These are phyloP conservation scores for Drosophila obscura DNA, from an alignment of 1,140 invertebrate species.

Conservation along the genomic window DNA sequence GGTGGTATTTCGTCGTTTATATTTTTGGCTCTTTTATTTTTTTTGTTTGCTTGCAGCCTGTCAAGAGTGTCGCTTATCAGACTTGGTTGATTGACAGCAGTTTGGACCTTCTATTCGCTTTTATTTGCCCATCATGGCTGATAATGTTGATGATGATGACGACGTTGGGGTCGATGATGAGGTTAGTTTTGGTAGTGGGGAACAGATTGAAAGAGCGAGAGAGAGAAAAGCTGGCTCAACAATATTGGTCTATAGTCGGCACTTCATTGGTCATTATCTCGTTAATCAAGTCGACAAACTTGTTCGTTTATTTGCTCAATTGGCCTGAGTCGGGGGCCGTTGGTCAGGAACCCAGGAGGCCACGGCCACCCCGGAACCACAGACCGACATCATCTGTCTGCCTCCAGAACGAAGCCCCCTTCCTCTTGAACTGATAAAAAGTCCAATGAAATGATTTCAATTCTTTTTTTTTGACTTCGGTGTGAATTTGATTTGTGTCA, in stretches of 20 bases:
- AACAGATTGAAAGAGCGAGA: background rate
- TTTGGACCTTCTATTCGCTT: constrained; percentile 27
- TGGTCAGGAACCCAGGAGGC: background rate
- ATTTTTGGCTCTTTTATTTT: background rate
- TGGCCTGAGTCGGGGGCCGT: constrained; percentile 7
- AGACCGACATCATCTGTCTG: constrained; percentile 1
- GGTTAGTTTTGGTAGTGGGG: constrained; percentile 8
- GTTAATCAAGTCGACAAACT: constrained; percentile 61
- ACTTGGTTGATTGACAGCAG: constrained; percentile 47
- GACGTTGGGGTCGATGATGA: constrained; percentile 28
- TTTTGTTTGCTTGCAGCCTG: constrained; percentile 6
- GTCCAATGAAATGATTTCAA: constrained; percentile 12
- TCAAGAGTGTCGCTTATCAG: constrained; percentile 42
- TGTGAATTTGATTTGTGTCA: constrained; percentile 63
- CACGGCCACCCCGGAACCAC: constrained; percentile 51
- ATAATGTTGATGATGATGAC: constrained; percentile 12
- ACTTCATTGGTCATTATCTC: constrained; percentile 59
- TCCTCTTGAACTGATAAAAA: constrained; percentile 14
- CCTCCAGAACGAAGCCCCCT: background rate
- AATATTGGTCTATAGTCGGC: constrained; percentile 50
- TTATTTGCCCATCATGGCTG: constrained; percentile 38
- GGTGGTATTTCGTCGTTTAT: background rate
- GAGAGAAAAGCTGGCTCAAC: background rate
- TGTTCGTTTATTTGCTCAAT: constrained; percentile 55
- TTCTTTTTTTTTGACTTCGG: constrained; percentile 22